Evolutionary conservation across 2,797 vertebrate species (phyloP).

Genomic region (Cheirogaleus major): DNA sequence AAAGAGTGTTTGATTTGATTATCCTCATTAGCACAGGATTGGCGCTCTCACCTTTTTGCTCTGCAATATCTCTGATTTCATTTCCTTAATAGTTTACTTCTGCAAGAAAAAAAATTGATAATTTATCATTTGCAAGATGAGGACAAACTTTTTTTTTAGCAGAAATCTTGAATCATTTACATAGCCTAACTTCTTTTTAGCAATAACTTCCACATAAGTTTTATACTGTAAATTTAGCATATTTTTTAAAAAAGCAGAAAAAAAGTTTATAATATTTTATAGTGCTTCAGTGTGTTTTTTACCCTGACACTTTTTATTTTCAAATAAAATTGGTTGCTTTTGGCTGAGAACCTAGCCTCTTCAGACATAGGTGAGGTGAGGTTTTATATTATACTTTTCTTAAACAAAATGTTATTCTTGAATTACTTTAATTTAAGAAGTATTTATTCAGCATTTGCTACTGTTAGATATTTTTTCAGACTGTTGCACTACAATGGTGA

Average conservation of each 20-base stretch:
- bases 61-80: constrained; percentile 46
- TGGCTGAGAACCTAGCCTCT: neutral
- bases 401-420: neutral
- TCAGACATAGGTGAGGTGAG: neutral
- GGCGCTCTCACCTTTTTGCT: constrained; percentile 44
- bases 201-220: neutral
- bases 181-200: neutral
- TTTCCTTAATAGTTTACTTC: constrained; percentile 61
- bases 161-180: constrained; percentile 8
- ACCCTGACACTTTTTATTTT: neutral
- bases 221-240: neutral
- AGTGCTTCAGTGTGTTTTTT: neutral
- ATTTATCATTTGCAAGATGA: neutral
- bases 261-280: neutral
- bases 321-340: neutral
- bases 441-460: neutral
- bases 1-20: constrained; percentile 75
- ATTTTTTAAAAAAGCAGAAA: neutral
- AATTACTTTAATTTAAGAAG: constrained; percentile 9
- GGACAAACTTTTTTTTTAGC: neutral
- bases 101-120: neutral
- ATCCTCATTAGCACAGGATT: constrained; percentile 74
- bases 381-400: neutral
- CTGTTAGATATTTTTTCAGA: neutral
- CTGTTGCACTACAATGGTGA: neutral